Evolutionary conservation across 2,797 vertebrate genomes (phyloP), one percentile per base, ranked within the genome.

Genomic region (Mus spretus): DNA sequence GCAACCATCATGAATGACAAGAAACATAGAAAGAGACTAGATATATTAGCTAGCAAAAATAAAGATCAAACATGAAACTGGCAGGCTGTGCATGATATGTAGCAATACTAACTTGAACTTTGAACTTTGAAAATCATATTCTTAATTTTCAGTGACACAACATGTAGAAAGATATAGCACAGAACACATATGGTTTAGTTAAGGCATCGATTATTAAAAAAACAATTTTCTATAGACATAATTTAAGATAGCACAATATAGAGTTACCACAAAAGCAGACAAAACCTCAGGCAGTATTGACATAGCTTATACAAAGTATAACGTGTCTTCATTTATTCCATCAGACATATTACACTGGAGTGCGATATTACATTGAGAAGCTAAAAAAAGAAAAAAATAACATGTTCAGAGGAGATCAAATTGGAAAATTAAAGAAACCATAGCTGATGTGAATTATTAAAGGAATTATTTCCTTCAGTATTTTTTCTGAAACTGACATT

Each of bases 51-150:
- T 65, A 26, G 70, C n/a, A 93, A 94, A 86, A 92, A 67, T 88
- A 53, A 86, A 63, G 95, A 74, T 57, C 22, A 95, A 31, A 90
- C 67, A 80, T 28, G 57, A 96, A 91, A 70, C 34, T 63, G 50
- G 87, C 78, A 97, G 55, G 26, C 78, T 81, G 7, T 11, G 34
- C 83, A 96, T 1, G 40, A 55, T 11, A 59, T 34, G 31, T 28
- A 79, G 79, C 40, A 67, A 20, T 50, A 67, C 28, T 87, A 81
- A 77, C 44, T 72, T 75, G 79, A 91, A 63, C 74, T 50, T 72
- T 75, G 79, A 91, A 63, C 74, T 50, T 63, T 40, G 70, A 94
- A 93, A 70, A 63, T 40, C 15, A 20, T 37, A 78, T 88, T 88
- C 31, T 28, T n/a, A 53, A 75, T 19, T 87, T 96, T 26, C 90